These are phyloP conservation scores for Netelia inedita DNA, from an alignment of 2,888 invertebrate genomes.

Conservation along the genomic window DNA sequence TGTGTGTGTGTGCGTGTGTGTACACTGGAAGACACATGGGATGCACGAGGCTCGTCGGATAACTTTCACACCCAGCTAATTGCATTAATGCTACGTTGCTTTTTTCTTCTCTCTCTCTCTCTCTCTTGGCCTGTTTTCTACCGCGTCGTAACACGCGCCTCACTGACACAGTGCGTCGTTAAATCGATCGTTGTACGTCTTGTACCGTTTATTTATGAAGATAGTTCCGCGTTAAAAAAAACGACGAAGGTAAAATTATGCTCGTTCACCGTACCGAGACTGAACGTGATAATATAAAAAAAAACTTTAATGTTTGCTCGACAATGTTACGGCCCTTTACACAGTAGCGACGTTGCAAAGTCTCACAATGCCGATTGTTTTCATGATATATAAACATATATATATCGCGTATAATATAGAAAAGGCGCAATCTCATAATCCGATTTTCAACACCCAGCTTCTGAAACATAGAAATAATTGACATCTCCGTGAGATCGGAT, in stretches of 20 bases:
- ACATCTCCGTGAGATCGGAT: constrained; percentile 65
- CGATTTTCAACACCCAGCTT: constrained; percentile 41
- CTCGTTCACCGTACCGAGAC: background rate
- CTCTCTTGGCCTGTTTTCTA: background rate
- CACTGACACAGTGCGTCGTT: constrained; percentile 12
- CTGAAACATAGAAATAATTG: constrained; percentile 66
- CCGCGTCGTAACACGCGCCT: background rate
- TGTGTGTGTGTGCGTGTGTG: too few species aligned
- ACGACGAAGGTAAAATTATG: background rate
- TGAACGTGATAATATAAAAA: background rate
- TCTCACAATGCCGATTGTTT: background rate
- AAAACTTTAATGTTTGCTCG: background rate
- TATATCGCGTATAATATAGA: too few species aligned
- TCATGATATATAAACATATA: background rate
- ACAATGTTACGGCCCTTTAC: background rate
- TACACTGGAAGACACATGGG: background rate
- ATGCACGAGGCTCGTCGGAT: constrained; percentile 37
- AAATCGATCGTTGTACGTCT: constrained; percentile 10
- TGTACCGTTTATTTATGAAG: background rate
- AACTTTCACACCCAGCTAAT: constrained; percentile 69
- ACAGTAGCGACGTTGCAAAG: background rate
- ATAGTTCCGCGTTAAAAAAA: too few species aligned
- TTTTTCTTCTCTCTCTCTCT: constrained; percentile 45
- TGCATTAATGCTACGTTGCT: constrained; percentile 66
- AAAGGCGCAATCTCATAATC: constrained; percentile 10